A percentile compares a stretch with the other conserved stretches of the same genome.
phyloP scores from a whole-genome alignment of 1,140 invertebrate species.

The Thaumetopoea pityocampa region DNA sequence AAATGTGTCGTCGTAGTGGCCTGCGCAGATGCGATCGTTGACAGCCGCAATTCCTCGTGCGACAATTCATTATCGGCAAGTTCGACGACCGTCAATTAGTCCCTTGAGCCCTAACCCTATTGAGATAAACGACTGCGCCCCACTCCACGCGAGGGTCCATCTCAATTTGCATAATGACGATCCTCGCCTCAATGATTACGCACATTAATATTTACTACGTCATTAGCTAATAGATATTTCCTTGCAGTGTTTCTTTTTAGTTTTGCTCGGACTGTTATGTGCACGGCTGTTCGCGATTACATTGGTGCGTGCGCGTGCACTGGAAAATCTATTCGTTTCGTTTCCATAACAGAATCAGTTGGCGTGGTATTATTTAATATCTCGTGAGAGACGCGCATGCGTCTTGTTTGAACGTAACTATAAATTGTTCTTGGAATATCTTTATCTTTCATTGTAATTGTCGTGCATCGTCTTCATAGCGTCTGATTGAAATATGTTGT shows the following conservation, averaged over 20 bases:
- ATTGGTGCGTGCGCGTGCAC: constrained; percentile 16
- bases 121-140: constrained; percentile 40
- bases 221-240: constrained; percentile 30
- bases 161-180: constrained; percentile 47
- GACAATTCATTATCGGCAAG: constrained; percentile 32
- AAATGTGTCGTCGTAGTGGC: constrained; percentile 7
- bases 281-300: constrained; percentile 1
- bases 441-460: too few relatives aligned
- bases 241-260: constrained; percentile 19
- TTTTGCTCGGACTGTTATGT: constrained; percentile 3
- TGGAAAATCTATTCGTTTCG: constrained; percentile 16
- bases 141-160: constrained; percentile 28
- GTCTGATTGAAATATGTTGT: too few relatives aligned
- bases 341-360: constrained; percentile 8
- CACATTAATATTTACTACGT: constrained; percentile 41
- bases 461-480: too few relatives aligned
- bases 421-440: too few relatives aligned
- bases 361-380: constrained; percentile 29
- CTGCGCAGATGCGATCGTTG: constrained; percentile 15
- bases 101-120: constrained; percentile 38
- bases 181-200: constrained; percentile 32
- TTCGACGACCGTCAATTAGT: constrained; percentile 49
- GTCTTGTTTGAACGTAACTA: constrained; percentile 7
- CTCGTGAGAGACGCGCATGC: constrained; percentile 12
- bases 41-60: constrained; percentile 25